These are phyloP conservation scores for Diglossa cyanea DNA, from an alignment of 2,797 vertebrate species.

Conservation along the genomic window DNA sequence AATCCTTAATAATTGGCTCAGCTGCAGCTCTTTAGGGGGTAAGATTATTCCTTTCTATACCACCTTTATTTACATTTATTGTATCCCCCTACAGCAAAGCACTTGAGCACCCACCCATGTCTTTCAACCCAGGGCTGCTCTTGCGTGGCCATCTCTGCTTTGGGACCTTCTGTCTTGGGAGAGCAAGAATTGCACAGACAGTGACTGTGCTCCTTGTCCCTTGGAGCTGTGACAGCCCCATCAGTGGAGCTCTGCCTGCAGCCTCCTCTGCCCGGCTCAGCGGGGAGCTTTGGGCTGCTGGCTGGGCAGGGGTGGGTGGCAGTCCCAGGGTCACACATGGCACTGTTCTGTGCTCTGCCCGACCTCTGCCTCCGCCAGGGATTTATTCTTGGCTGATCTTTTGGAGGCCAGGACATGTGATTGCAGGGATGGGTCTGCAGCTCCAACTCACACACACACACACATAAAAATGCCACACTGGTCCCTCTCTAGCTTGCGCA, in stretches of 20 bases:
- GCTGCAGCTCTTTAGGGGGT: too few species aligned
- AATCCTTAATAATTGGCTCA: too few species aligned
- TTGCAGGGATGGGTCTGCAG: background rate
- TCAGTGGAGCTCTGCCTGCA: background rate
- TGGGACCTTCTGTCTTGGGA: background rate
- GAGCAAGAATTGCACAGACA: background rate
- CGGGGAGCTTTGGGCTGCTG: background rate
- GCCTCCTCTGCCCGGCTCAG: background rate
- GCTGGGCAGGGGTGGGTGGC: fast-evolving
- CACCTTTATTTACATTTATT: too few species aligned
- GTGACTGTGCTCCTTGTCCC: background rate
- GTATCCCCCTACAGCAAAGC: background rate
- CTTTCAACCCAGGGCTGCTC: background rate
- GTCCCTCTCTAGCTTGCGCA: background rate
- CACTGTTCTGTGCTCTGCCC: fast-evolving
- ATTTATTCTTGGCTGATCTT: background rate
- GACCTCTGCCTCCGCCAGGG: background rate
- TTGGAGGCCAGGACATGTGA: too few species aligned
- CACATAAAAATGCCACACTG: background rate
- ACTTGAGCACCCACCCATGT: fast-evolving
- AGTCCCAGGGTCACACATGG: background rate
- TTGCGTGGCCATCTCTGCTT: background rate
- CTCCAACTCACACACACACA: background rate
- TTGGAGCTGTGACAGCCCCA: background rate
- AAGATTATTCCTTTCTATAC: too few species aligned